These are phyloP conservation scores for Eudemis profundana DNA, from an alignment of 2,888 invertebrate genomes.

Conservation along the genomic window DNA sequence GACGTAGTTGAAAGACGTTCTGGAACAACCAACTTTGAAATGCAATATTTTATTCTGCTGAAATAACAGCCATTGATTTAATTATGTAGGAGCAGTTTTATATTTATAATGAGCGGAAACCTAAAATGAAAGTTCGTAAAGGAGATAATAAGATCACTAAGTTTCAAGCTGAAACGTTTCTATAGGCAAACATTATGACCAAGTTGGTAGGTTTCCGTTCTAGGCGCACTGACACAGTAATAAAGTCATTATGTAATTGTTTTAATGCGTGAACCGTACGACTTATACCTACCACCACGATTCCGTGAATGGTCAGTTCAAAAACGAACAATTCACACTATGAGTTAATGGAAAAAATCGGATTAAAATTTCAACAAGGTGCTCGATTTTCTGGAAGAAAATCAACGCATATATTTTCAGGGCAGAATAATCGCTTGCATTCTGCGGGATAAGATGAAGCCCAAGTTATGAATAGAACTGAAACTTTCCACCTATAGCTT, in stretches of 20 bases:
- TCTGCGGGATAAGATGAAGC: too few relatives aligned
- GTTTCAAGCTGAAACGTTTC: constrained; percentile 17
- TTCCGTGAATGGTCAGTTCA: constrained; percentile 66
- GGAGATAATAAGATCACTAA: constrained; percentile 21
- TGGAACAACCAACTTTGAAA: too few relatives aligned
- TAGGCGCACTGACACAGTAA: constrained; percentile 42
- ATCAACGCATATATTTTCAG: too few relatives aligned
- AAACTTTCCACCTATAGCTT: too few relatives aligned
- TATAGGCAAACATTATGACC: constrained; percentile 22
- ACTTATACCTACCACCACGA: constrained; percentile 51
- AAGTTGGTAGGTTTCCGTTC: constrained; percentile 44
- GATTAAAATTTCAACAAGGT: too few relatives aligned
- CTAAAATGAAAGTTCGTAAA: neutral
- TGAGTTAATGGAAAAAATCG: constrained; percentile 68
- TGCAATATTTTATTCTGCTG: too few relatives aligned
- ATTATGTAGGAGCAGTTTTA: too few relatives aligned
- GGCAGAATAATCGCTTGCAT: too few relatives aligned
- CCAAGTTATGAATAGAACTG: too few relatives aligned
- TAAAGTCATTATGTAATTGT: constrained; percentile 51
- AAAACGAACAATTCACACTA: constrained; percentile 65
- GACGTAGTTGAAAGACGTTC: too few relatives aligned
- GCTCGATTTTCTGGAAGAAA: too few relatives aligned
- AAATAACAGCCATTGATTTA: too few relatives aligned
- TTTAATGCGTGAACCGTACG: constrained; percentile 48
- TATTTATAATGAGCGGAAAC: neutral